Base-by-base conservation (phyloP, 2,888 invertebrate genomes). In the Xylota sylvarum region DNA sequence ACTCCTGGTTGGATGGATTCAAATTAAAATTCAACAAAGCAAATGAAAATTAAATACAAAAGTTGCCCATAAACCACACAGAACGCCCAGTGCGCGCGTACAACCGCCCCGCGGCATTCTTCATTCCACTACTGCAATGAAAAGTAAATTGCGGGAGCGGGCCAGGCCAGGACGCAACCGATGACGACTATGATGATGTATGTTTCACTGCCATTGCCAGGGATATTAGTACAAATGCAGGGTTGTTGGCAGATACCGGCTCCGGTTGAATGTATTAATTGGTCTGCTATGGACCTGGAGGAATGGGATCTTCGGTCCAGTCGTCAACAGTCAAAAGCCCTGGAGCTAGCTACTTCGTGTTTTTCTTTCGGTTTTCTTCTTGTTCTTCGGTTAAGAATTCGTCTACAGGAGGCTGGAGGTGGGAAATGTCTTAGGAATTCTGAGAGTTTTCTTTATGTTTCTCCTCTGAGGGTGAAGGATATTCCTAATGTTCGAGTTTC, bases 21-120 rank as follows among this genome's bases (percentile, higher is more conserved):
- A 86, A 82, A 86, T 86, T 86, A 82, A 86, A 86, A 86, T 86
- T 86, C 82, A 86, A 86, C 86, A 86, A 82, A 82, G 86, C 86
- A 82, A 69, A 86, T 86, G 86, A 78, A 86, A 86, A 77, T 81
- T 86, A 86, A 86, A 86, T 70, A 86, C 86, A 86, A 82, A 86
- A 86, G 82, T 86, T 86, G 62, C 73, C 78, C 86, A 78, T 78
- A 73, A 73, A 78, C 72, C 73, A 69, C 83, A 69, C 60, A 73
- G 50, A 58, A 12, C 48, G 67, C 19, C 50, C 43, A 65, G 65
- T 73, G 69, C 69, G 72, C 55, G 83, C 62, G 67, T 62, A 73
- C 58, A 55, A 50, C 79, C 73, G 69, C 73, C 73, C 62, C 56
- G 46, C 73, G 82, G 82, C 73, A 43, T 58, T 72, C 67, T 70